Base-by-base conservation (phyloP, 2,113 vertebrate genomes). In the Phalacrocorax aristotelis region DNA sequence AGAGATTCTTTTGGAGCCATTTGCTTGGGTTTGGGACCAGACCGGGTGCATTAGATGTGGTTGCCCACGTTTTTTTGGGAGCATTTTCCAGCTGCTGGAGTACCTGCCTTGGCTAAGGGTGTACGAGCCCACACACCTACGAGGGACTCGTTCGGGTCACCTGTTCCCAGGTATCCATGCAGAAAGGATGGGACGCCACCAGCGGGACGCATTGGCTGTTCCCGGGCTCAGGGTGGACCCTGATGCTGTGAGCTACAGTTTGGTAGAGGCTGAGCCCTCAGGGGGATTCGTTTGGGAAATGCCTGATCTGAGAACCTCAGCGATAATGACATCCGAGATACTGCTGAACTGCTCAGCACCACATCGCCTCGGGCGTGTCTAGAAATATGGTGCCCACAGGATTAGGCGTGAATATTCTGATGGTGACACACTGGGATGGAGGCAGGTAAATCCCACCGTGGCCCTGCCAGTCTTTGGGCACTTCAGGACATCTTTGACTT, bases 201-300 rank as follows among this genome's bases (percentile, higher is more conserved):
- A 34, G 83, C 4, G 1, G 34, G 40, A 46, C 1, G 1, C 4
- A 4, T 4, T 8, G 10, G 27, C 21, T 48, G 49, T 57, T 75
- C 51, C 25, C 8, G 3, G 44, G 44, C 36, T 51, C 3, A 0
- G 51, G 40, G 22, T 34, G 42, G 40, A 11, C 34, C 17, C 29
- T 9, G 51, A 10, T 9, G 40, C 60, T 38, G 40, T 32, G 58
- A 65, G 40, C 49, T 27, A 22, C 51, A 7, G 70, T 48, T 57
- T 7, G 4, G 69, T 27, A 42, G 4, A 14, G 36, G 66, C 81
- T 29, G n/a, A 66, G 52, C 42, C 42, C 71, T 34, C 44, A 4
- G 36, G 30, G 8, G 36, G 62, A 25, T 58, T 40, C 12, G 7
- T n/a, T 17, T n/a, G 72, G 38, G 52, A 68, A 32, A 51, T 10